Evolutionary conservation across 2,888 invertebrate species (phyloP), one percentile per base, ranked within the genome.

Genomic region (Yponomeuta malinellus): DNA sequence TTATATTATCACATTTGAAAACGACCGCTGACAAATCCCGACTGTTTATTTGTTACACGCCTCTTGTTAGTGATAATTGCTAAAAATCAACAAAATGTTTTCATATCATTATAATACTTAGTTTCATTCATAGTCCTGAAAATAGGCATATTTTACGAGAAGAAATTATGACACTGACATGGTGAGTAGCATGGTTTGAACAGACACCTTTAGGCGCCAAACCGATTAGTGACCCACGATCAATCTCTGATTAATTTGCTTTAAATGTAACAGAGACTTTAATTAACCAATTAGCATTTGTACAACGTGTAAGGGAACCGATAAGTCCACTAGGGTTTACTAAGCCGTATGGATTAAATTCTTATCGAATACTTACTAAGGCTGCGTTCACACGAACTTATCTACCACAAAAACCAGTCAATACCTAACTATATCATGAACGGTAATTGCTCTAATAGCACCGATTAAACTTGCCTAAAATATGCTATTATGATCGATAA

Each of bases 231-330:
- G 73, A 76, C 75, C 72, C 65, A 74, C 73, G 75, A 77, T 78
- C 81, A 78, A 74, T 73, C 75, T 78, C 76, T 76, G 81, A 85
- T 84, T 83, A 85, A 85, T 85, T 83, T 84, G 84, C 85, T 82
- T 79, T 78, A 43, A 43, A 43, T 43, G 43, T 43, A 43, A 43
- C 43, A 43, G 43, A 81, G 80, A 78, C 75, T 76, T 82, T 84
- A 85, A 86, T 86, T 85, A 84, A 81, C 80, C 80, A 83, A 86
- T 87, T 87, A 84, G 81, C 83, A 83, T 83, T 76, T 74, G 76
- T 78, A 76, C 75, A 75, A 70, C 73, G 74, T 75, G 76, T 74
- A 43, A 70, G 73, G 68, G 71, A 9, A 43, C 43, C 43, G 43
- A 43, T 43, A 43, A 43, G 43, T 43, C 43, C 43, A 65, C 43